These are phyloP conservation scores for Xiphophorus couchianus DNA, from an alignment of 2,113 vertebrate genomes.

Conservation along the genomic window DNA sequence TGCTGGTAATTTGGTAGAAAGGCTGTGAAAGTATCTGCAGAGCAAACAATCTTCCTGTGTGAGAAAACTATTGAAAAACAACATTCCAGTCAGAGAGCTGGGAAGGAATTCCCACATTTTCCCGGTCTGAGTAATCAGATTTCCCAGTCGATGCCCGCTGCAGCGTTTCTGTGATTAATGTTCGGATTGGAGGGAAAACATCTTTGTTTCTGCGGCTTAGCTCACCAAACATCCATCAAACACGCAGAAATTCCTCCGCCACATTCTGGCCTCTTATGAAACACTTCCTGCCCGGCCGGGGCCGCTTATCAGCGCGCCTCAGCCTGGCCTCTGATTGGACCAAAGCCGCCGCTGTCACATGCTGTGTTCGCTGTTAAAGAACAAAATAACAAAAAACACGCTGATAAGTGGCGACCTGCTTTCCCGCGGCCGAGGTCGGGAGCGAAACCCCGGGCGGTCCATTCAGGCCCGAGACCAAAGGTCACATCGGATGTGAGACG, in stretches of 20 bases:
- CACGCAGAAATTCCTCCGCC: constrained; percentile 19
- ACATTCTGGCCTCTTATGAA: constrained; percentile 54
- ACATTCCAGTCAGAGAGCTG: background rate
- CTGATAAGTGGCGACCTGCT: constrained; percentile 59
- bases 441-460: background rate
- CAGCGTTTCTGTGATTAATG: background rate
- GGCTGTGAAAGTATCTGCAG: background rate
- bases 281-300: constrained; percentile 42
- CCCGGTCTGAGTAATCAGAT: background rate
- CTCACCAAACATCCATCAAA: constrained; percentile 29
- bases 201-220: constrained; percentile 10
- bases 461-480: constrained; percentile 40
- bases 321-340: constrained; percentile 30
- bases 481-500: constrained; percentile 56
- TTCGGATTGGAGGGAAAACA: background rate
- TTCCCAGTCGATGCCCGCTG: background rate
- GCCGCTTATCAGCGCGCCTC: constrained; percentile 57
- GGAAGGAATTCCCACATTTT: background rate
- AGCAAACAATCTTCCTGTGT: background rate
- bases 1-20: no score
- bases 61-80: background rate
- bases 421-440: background rate
- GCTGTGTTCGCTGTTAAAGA: constrained; percentile 32
- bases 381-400: constrained; percentile 70
- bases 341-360: constrained; percentile 10